Base-by-base conservation (phyloP, 2,888 invertebrate species). In the Crepidodera aurea region DNA sequence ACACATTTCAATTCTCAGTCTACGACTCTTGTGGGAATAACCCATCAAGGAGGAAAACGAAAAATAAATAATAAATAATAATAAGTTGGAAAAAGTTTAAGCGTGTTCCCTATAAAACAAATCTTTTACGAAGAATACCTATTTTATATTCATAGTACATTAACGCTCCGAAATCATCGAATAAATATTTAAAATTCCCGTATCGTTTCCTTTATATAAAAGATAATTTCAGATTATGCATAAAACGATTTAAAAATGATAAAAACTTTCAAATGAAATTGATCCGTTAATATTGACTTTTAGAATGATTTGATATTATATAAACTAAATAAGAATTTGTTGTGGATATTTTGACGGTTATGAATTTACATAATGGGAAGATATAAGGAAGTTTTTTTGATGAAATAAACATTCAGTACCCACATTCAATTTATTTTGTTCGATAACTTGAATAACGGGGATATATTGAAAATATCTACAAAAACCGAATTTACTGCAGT, bases 11-110 rank as follows among this genome's bases (percentile, higher is more conserved):
- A 40, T 40, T 40, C 13, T 16, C 18, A 40, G 5, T 40, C 40
- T 16, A 40, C 18, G 7, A 13, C 40, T 18, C 40, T 40, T 18
- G 16, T 3, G 40, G 18, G 40, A 40, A 40, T 40, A 18, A 3
- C 8, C 40, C 8, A 40, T 40, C 40, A 16, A 40, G 16, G 16
- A 15, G 10, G 40, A 18, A 40, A 40, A 40, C 40, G 40, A 18
- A 40, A 40, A 3, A 40, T 40, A 40, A 40, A 40, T 40, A 40
- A 40, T 40, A 40, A 40, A 40, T 40, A 18, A 40, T 18, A 40
- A 40, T 6, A 40, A 40, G 16, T 40, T 40, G 18, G 18, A 8
- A 40, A 40, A 40, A 18, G 18, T 8, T 40, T 40, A 15, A 18
- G 18, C 40, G 1, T 3, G 7, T 10, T 40, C 16, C 40, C 10